These are phyloP conservation scores for Paracyprichromis sp. DNA, from an alignment of 2,113 vertebrate species.

Conservation along the genomic window DNA sequence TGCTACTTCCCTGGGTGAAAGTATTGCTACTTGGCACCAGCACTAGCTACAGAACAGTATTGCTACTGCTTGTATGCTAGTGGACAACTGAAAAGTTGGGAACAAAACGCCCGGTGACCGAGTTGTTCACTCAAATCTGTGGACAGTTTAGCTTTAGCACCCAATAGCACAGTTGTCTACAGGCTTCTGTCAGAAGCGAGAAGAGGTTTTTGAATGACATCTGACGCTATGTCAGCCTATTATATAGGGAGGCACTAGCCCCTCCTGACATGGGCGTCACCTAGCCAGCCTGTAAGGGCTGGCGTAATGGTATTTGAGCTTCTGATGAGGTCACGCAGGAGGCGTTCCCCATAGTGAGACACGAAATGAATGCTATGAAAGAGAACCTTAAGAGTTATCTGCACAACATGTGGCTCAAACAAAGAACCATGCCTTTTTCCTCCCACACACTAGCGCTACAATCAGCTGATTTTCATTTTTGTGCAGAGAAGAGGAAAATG, in stretches of 20 bases:
- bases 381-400: not conserved
- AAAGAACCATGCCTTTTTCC: not conserved
- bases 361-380: not conserved
- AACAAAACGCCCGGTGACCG: not conserved
- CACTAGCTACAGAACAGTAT: not conserved
- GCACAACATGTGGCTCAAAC: not conserved
- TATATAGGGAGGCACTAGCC: not conserved
- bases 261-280: not conserved
- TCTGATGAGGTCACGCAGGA: accelerated
- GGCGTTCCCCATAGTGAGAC: not conserved
- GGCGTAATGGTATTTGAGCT: not conserved
- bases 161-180: not conserved
- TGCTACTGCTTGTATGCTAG: not conserved
- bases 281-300: not conserved
- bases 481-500: not conserved
- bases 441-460: not conserved
- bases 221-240: not conserved
- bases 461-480: not conserved
- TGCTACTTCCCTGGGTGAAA: not conserved
- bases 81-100: not conserved
- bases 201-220: not conserved
- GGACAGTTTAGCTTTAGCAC: not conserved
- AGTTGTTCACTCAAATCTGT: not conserved
- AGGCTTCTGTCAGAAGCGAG: not conserved
- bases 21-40: accelerated